Base-by-base conservation (phyloP, 1,140 invertebrate species). In the Babylonia areolata region DNA sequence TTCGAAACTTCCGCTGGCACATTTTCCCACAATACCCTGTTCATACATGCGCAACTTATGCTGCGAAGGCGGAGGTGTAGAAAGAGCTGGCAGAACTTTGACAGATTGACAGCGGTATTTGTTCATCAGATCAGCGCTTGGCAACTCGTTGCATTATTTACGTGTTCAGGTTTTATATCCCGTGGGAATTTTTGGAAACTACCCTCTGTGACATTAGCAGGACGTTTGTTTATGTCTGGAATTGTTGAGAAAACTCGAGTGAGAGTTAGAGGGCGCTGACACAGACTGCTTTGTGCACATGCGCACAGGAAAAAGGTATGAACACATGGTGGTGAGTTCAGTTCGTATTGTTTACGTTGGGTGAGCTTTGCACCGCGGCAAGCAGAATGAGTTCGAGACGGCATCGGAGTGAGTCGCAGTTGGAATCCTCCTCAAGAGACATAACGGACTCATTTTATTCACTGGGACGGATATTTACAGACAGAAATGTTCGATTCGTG, bases 1-100 rank as follows among this genome's bases (percentile, higher is more conserved):
- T 81, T 77, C 42, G 17, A 46, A 58, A 84, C 86, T 87, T 87
- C 86, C 86, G 86, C 82, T 73, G 79, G 28, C 33, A 73, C 81
- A 6, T 71, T 42, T 51, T 85, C 86, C 86, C 86, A 87, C 64
- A 51, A 87, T 85, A 33, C 87, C 40, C 33, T 33, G 23, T 64
- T 23, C 37, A 39, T 78, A 71, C 87, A 85, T 87, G 87, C 83
- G 84, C 71, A 80, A 80, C 33, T 58, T 51, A 28, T 28, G 2
- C 23, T 54, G 12, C 5, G 3, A 9, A 23, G 17, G 42, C 12
- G 58, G 58, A 23, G 58, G 12, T 1, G 0, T 2, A 54, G 42
- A 23, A 33, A 28, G 23, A 54, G 42, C 58, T 20, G 58, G 6
- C 6, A 64, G 1, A 64, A 64, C 58, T 64, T 64, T 23, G 15